Base-by-base conservation (phyloP, 2,113 vertebrate genomes). In the Cebidichthys violaceus region DNA sequence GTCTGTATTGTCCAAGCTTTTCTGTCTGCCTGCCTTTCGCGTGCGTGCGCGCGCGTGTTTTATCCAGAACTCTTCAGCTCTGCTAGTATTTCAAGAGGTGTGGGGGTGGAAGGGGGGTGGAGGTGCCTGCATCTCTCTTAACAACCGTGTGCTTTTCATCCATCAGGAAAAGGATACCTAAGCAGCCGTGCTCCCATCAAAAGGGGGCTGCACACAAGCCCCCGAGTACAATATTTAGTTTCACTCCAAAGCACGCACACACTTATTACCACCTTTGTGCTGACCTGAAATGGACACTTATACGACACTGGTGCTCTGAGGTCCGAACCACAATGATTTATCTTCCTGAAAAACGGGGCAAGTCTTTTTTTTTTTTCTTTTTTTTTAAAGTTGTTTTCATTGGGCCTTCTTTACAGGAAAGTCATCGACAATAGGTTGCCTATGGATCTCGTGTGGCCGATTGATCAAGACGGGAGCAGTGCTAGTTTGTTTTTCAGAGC, bases 101-200 rank as follows among this genome's bases (percentile, higher is more conserved):
- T 71, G 71, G 61, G 71, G 9, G 54, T 20, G 43, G 43, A 4
- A 3, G 43, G 14, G 43, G 43, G 43, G 20, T 20, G 79, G 77
- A 83, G 66, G 64, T 70, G 72, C 35, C 68, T 80, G 60, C 77
- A 66, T 68, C 64, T 79, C 77, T 72, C 86, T 66, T 47, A 89
- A 89, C 83, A 79, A 73, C 55, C 83, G 47, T 88, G 80, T 83
- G 92, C 87, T 91, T 92, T 93, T 94, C 90, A 94, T 94, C 89
- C 70, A 39, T 92, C 87, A 90, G 86, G 62, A 90, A 93, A 85
- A 77, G 39, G 83, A 93, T 83, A 93, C 83, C 79, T 85, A 77
- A 4, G 79, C 88, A 84, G 83, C 83, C 85, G 65, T 83, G 70
- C 70, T 81, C 55, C 75, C 86, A 83, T 93, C 89, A 93, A 93